Percentiles rank a stretch among this genome's conserved stretches.
These are phyloP conservation scores for Pseudopipra pipra DNA, from an alignment of 2,113 vertebrate species.

Conservation along the genomic window DNA sequence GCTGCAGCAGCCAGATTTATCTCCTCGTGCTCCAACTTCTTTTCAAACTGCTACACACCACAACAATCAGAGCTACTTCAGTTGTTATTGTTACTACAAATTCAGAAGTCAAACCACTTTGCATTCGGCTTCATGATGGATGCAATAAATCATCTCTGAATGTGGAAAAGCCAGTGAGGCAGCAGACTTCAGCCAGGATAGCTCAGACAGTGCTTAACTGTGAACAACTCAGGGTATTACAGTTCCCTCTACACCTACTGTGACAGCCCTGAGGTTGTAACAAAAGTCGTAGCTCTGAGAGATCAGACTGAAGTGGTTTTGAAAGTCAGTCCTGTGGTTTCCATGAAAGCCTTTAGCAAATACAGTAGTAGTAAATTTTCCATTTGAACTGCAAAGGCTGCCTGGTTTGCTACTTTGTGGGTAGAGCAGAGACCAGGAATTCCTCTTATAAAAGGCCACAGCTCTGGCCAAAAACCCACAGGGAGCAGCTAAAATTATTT, in stretches of 20 bases:
- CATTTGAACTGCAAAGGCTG: neutral
- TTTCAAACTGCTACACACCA: neutral
- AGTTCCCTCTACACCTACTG: neutral
- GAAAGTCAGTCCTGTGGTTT: slow-evolving; percentile 26
- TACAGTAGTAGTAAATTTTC: neutral
- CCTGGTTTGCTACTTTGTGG: slow-evolving; percentile 10
- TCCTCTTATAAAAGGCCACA: neutral
- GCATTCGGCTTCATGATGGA: neutral
- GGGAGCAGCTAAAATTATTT: neutral
- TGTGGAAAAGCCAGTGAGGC: neutral
- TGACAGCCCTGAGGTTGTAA: neutral
- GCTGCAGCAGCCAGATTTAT: rapidly evolving
- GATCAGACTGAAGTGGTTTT: slow-evolving; percentile 25
- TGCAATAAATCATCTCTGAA: neutral
- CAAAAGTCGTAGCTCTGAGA: slow-evolving; percentile 9
- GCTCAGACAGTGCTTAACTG: neutral
- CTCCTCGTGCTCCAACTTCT: neutral
- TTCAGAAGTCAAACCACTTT: neutral
- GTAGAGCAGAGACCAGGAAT: neutral
- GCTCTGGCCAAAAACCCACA: neutral
- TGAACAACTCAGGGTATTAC: neutral
- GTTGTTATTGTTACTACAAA: neutral
- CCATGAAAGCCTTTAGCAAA: slow-evolving; percentile 1
- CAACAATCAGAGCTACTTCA: neutral
- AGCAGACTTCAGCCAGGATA: neutral